phyloP scores from a whole-genome alignment of 2,797 vertebrate species.

The Notolepis coatsorum region DNA sequence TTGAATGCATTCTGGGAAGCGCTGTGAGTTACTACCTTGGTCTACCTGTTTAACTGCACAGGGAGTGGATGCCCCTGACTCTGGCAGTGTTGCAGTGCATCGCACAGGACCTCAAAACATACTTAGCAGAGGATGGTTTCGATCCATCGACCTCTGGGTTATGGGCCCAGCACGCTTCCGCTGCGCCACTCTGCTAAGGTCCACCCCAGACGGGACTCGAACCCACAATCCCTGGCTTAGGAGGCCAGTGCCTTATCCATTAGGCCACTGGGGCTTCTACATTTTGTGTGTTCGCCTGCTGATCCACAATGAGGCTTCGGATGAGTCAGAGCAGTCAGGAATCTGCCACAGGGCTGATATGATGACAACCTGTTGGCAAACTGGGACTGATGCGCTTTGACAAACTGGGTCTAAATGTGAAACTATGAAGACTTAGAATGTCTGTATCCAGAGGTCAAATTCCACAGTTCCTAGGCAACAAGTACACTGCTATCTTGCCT shows the following conservation, averaged over 20 bases:
- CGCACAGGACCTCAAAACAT: too few relatives aligned
- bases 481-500: too few relatives aligned
- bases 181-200: too few relatives aligned
- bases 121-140: too few relatives aligned
- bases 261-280: constrained; percentile 49
- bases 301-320: background rate
- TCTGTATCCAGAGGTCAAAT: background rate
- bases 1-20: too few relatives aligned
- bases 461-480: background rate
- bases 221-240: constrained; percentile 69
- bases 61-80: too few relatives aligned
- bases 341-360: constrained; percentile 9
- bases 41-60: too few relatives aligned
- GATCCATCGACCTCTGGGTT: too few relatives aligned
- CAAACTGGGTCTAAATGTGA: background rate
- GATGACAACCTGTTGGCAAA: constrained; percentile 9
- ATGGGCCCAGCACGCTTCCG: too few relatives aligned
- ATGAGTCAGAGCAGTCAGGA: background rate
- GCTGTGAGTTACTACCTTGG: too few relatives aligned
- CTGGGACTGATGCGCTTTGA: background rate
- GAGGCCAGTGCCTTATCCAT: constrained; percentile 68
- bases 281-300: background rate
- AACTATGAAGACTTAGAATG: background rate
- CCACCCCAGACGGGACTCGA: constrained; percentile 53
- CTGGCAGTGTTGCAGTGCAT: too few relatives aligned